A percentile compares a stretch with the other conserved stretches of the same genome.
Evolutionary conservation across 2,113 vertebrate species (phyloP).

Genomic region (Macquaria ambigua): DNA sequence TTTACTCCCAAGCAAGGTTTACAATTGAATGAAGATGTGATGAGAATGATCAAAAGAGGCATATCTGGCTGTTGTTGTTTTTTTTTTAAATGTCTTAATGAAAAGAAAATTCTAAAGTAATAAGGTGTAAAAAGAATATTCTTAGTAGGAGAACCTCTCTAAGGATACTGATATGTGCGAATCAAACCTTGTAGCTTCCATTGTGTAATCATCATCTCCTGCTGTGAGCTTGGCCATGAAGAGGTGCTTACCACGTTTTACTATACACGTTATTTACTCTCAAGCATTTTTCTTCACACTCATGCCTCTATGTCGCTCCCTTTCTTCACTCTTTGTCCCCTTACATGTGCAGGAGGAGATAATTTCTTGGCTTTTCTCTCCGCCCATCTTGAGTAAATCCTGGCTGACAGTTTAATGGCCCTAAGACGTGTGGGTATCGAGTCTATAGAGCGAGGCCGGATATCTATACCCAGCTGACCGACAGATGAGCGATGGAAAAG

Average conservation of each 20-base stretch:
- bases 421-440: constrained; percentile 81
- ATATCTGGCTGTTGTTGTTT: neutral
- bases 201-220: constrained; percentile 71
- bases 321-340: constrained; percentile 72
- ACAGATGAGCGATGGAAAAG: constrained; percentile 53
- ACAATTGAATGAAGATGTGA: neutral
- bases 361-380: constrained; percentile 67
- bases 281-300: constrained; percentile 77
- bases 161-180: constrained; percentile 15
- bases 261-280: constrained; percentile 86
- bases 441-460: constrained; percentile 82
- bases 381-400: constrained; percentile 85
- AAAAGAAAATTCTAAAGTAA: constrained; percentile 14
- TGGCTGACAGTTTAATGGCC: constrained; percentile 88
- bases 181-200: constrained; percentile 45
- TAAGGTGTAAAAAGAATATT: constrained; percentile 32
- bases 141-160: neutral
- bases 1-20: neutral
- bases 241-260: constrained; percentile 71
- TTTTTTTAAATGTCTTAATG: neutral
- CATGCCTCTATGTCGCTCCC: constrained; percentile 48
- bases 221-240: constrained; percentile 74
- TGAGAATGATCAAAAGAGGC: neutral
- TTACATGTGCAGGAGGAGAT: constrained; percentile 76
- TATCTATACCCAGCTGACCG: constrained; percentile 88